Conservation (phyloP, 2,888 invertebrate genomes). For the Diaphora mendica region DNA sequence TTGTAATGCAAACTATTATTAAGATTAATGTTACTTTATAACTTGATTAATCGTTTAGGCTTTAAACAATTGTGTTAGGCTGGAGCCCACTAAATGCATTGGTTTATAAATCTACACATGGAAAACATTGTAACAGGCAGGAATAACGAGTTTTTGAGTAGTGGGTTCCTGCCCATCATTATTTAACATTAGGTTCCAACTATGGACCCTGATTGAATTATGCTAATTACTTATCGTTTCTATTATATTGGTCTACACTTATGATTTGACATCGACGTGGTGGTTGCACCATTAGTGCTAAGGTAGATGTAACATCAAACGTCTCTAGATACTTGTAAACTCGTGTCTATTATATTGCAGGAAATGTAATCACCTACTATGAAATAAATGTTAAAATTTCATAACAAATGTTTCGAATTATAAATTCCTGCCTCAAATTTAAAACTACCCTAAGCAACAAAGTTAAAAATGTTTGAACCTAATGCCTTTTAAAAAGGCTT, state of each 20-base stretch:
- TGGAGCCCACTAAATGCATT: background rate
- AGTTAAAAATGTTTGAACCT: constrained; percentile 9
- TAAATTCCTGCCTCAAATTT: constrained; percentile 34
- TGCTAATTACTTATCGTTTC: constrained; percentile 2
- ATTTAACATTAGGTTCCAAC: background rate
- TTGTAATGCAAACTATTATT: constrained; percentile 60
- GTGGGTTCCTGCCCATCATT: background rate
- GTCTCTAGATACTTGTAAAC: constrained; percentile 14
- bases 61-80: constrained; percentile 7
- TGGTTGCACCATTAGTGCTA: constrained; percentile 11
- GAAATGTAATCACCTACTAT: constrained; percentile 28
- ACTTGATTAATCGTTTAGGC: constrained; percentile 24
- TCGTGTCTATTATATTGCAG: constrained; percentile 27
- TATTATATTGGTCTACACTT: constrained; percentile 25
- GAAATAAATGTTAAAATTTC: constrained; percentile 2
- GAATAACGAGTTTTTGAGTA: background rate
- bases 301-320: background rate
- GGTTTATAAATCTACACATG: background rate
- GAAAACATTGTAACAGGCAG: background rate
- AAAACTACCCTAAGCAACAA: background rate
- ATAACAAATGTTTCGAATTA: constrained; percentile 12
- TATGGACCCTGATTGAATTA: background rate
- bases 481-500: constrained; percentile 12
- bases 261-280: constrained; percentile 17
- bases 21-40: constrained; percentile 29